These are phyloP conservation scores for Esox niger DNA, from an alignment of 2,113 vertebrate genomes.

Conservation along the genomic window DNA sequence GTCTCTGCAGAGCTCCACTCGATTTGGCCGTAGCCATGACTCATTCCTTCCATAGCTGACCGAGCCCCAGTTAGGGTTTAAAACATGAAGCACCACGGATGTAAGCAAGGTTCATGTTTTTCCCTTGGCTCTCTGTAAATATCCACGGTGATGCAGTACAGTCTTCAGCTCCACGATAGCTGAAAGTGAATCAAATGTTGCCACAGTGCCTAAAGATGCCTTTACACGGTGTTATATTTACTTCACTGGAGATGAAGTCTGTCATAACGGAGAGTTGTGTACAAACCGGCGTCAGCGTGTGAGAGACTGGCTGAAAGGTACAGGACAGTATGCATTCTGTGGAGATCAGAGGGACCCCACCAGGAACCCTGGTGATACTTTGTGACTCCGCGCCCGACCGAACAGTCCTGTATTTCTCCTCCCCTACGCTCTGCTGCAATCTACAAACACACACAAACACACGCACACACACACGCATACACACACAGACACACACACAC, in stretches of 20 bases:
- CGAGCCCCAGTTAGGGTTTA: slow-evolving; percentile 18
- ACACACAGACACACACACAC: too few relatives aligned
- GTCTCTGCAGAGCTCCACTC: not conserved
- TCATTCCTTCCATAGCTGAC: slow-evolving; percentile 50
- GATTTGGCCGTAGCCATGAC: slow-evolving; percentile 33
- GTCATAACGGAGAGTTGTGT: not conserved
- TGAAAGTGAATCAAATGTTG: not conserved
- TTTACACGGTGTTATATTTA: too few relatives aligned
- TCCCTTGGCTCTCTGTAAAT: not conserved
- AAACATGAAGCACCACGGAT: slow-evolving; percentile 27
- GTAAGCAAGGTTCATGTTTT: not conserved
- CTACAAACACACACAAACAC: slow-evolving; percentile 54
- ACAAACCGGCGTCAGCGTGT: not conserved
- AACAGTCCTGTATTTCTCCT: slow-evolving; percentile 3
- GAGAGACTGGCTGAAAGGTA: too few relatives aligned
- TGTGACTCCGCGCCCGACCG: not conserved
- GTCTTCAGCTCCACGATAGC: not conserved
- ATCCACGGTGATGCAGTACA: not conserved
- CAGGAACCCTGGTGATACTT: not conserved
- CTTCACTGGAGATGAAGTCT: too few relatives aligned
- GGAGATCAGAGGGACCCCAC: not conserved
- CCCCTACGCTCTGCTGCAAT: slow-evolving; percentile 28
- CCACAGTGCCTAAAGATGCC: not conserved
- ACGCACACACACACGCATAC: too few relatives aligned
- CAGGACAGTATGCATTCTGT: too few relatives aligned